A percentile compares a stretch with the other conserved stretches of the same genome.
Conservation (phyloP, 2,113 vertebrate genomes). For the Callopanchax toddi region DNA sequence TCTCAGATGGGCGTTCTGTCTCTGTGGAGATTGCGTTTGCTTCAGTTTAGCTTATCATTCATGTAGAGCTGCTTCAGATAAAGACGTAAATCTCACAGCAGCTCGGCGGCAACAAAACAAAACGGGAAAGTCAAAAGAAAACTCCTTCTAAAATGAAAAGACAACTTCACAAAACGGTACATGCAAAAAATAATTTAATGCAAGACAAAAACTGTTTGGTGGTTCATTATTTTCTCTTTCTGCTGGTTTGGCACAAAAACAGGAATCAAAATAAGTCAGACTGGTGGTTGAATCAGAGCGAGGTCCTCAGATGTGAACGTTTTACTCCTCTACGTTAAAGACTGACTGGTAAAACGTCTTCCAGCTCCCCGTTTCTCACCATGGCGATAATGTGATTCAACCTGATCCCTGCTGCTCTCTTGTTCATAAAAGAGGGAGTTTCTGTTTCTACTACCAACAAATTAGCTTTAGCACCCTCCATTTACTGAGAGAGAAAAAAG, state of each 20-base stretch:
- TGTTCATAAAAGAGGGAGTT: conserved; percentile 7
- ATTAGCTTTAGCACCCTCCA: not conserved
- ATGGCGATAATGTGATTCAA: conserved; percentile 56
- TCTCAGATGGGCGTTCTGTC: conserved; percentile 23
- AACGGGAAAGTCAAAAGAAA: conserved; percentile 56
- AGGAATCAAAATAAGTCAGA: not conserved
- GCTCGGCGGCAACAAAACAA: conserved; percentile 44
- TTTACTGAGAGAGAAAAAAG: not conserved
- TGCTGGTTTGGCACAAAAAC: too few relatives aligned
- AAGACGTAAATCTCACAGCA: conserved; percentile 54
- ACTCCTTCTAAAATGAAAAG: conserved; percentile 52
- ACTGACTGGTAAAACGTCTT: conserved; percentile 19
- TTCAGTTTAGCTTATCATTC: conserved; percentile 56
- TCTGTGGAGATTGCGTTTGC: conserved; percentile 39
- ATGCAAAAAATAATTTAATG: too few relatives aligned
- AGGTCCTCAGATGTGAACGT: conserved; percentile 39
- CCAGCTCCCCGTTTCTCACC: conserved; percentile 38
- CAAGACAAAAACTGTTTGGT: too few relatives aligned
- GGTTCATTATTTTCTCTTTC: too few relatives aligned
- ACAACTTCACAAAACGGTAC: too few relatives aligned
- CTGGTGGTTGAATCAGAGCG: too few relatives aligned
- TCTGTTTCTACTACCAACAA: conserved; percentile 1
- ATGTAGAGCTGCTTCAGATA: conserved; percentile 52
- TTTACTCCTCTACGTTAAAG: conserved; percentile 30
- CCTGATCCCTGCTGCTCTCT: conserved; percentile 12